Evolutionary conservation across 2,888 invertebrate genomes (phyloP), one percentile per base, ranked within the genome.

Genomic region (Anthophora plumipes): DNA sequence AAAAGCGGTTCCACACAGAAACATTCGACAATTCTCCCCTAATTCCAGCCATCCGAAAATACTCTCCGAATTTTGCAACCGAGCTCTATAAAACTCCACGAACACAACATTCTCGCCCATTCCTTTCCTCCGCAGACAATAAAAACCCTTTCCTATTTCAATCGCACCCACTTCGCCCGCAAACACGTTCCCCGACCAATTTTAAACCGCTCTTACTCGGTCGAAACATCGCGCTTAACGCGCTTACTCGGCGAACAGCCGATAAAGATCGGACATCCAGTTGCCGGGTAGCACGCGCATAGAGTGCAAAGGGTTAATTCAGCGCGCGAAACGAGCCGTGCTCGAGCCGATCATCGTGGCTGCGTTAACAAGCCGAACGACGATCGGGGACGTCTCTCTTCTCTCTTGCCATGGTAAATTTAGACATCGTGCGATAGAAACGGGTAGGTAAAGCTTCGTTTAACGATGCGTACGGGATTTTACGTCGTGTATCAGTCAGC

Each of bases 401-500:
- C 60, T 31, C 25, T 41, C 12, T 12, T 64, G 39, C 55, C 71
- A 46, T 69, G 75, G 73, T 89, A 89, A 88, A 85, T 88, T 89
- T 88, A 87, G 85, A 83, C 86, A 82, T 82, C 68, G 67, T 68
- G 61, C 74, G 82, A 83, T 80, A 84, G 77, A 71, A 83, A 83
- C 86, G 85, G 83, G 8, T 87, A 83, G 83, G 8, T 87, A 83
- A 89, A 87, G 82, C 83, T 43, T 64, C 69, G 83, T 76, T 89
- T 87, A 89, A 89, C 89, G 89, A 87, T 73, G 85, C 83, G 82
- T 77, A 79, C 83, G 79, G 83, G 88, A 87, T 86, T 89, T 90
- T 87, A 88, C 87, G 87, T 76, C 82, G 85, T 87, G 89, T 87
- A 86, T 86, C 86, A 86, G 83, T 84, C 81, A 80, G 78, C 88